Conservation (phyloP, 2,797 vertebrate species). For the Melanotaenia boesemani region DNA sequence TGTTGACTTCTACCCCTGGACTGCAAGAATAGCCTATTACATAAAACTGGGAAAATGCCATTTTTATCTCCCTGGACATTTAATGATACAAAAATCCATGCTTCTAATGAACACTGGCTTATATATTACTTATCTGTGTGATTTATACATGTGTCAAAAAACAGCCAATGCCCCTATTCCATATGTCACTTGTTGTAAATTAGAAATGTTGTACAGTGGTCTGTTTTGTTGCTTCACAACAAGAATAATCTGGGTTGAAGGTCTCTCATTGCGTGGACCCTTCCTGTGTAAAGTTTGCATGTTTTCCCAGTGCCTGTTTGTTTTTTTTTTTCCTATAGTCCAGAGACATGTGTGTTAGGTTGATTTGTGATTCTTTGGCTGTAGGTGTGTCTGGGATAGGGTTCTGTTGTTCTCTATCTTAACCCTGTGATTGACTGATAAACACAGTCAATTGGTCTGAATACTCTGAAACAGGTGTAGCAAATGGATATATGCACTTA, state of each 20-base stretch:
- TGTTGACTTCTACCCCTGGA: background rate
- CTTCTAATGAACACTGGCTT: constrained; percentile 13
- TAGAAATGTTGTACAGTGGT: background rate
- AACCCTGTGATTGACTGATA: background rate
- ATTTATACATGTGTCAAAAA: background rate
- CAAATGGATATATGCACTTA: constrained; percentile 16
- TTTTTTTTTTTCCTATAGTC: background rate
- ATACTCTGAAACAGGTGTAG: constrained; percentile 1
- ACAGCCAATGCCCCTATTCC: background rate
- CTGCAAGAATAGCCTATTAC: background rate
- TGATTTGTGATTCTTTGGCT: background rate
- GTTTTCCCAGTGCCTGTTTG: background rate
- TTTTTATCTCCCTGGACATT: background rate
- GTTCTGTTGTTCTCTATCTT: background rate
- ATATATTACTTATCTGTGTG: background rate
- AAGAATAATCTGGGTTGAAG: background rate
- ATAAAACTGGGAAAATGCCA: background rate
- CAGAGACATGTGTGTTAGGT: background rate
- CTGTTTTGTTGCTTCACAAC: too few species aligned
- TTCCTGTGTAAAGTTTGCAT: background rate
- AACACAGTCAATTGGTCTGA: background rate
- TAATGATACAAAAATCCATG: constrained; percentile 14
- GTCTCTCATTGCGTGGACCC: background rate
- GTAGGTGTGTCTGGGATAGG: background rate
- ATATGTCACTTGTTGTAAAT: background rate